Evolutionary conservation across 2,113 vertebrate genomes (phyloP).

Genomic region (Hassar affinis): DNA sequence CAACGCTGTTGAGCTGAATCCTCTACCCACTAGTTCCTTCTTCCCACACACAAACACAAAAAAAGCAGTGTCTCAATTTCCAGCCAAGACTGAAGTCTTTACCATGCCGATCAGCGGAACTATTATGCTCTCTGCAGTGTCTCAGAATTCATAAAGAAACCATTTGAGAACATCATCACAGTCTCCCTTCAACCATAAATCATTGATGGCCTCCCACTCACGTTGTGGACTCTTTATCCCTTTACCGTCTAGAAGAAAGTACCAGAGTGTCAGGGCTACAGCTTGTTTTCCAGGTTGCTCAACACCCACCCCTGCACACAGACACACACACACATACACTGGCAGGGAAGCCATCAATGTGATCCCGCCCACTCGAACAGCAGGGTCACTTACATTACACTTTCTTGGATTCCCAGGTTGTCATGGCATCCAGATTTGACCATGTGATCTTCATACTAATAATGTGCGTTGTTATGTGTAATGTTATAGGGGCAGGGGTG

Average conservation of each 20-base stretch:
- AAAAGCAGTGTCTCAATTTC: neutral
- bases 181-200: neutral
- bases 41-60: neutral
- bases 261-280: too few relatives aligned
- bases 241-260: neutral
- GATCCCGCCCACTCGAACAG: neutral
- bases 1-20: neutral
- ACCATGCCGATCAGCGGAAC: too few relatives aligned
- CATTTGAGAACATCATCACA: neutral
- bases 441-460: neutral
- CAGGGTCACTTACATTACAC: neutral
- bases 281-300: neutral
- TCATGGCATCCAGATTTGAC: neutral
- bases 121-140: neutral
- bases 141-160: neutral
- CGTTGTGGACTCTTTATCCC: neutral
- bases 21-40: neutral
- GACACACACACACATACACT: neutral
- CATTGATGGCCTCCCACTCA: neutral
- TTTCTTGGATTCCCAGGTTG: neutral
- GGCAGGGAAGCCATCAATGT: neutral
- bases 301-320: neutral
- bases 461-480: neutral
- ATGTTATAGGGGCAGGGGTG: too few relatives aligned
- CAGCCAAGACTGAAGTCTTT: neutral